These are phyloP conservation scores for Ornithoptera alexandrae DNA, from an alignment of 2,888 invertebrate genomes.

Conservation along the genomic window DNA sequence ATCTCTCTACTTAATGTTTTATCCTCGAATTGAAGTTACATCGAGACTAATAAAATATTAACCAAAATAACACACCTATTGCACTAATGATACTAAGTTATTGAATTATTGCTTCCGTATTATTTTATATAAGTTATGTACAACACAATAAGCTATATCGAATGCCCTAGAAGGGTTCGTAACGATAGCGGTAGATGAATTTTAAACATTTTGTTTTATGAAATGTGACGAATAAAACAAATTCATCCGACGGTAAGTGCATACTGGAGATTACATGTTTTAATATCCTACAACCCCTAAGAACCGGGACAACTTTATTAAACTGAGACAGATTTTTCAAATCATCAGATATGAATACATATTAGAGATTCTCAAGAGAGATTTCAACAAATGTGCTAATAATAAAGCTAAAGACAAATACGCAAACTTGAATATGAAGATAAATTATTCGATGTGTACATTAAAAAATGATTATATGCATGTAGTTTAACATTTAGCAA, in stretches of 20 bases:
- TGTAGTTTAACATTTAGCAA: conserved; percentile 75
- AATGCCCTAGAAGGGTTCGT: conserved; percentile 36
- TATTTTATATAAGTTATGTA: conserved; percentile 55
- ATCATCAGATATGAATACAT: conserved; percentile 35
- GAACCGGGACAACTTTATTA: neutral
- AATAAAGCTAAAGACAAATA: conserved; percentile 39
- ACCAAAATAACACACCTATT: conserved; percentile 74
- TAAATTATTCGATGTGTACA: conserved; percentile 38
- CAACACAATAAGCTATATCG: conserved; percentile 44
- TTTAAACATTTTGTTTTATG: conserved; percentile 26
- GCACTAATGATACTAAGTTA: conserved; percentile 65
- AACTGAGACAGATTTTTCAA: conserved; percentile 26
- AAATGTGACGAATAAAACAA: neutral
- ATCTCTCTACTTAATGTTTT: conserved; percentile 58
- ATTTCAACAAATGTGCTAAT: conserved; percentile 61
- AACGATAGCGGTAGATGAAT: conserved; percentile 21
- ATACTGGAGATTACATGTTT: neutral
- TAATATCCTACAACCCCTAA: neutral
- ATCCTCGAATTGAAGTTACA: conserved; percentile 45
- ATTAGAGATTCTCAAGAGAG: conserved; percentile 68
- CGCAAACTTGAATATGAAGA: conserved; percentile 42
- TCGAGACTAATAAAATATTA: conserved; percentile 62
- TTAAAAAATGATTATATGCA: conserved; percentile 43
- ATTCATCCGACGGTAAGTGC: conserved; percentile 31
- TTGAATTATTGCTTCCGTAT: conserved; percentile 61